These are phyloP conservation scores for Anguilla pacifica DNA, from an alignment of 2,797 vertebrate species.

Conservation along the genomic window DNA sequence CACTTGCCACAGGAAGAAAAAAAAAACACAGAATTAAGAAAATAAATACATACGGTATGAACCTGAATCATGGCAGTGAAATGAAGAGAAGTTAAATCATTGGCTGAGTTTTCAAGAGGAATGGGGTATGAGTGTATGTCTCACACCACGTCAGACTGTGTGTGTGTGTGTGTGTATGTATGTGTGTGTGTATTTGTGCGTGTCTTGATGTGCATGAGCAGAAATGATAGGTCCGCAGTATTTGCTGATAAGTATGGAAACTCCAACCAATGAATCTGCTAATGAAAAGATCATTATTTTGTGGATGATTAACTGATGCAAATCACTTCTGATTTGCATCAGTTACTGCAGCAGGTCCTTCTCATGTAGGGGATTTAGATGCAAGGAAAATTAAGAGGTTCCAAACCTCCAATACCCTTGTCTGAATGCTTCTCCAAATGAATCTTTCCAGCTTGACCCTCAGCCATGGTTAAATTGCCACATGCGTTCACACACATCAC, in stretches of 20 bases:
- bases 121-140: slow-evolving; percentile 23
- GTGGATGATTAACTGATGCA: background rate
- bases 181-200: slow-evolving; percentile 34
- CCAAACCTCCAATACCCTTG: background rate
- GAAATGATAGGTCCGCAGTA: background rate
- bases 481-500: background rate
- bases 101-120: slow-evolving; percentile 52
- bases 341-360: background rate
- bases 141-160: slow-evolving; percentile 5
- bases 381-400: background rate
- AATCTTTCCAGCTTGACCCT: background rate
- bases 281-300: no score
- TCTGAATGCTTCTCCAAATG: background rate
- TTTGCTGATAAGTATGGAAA: background rate
- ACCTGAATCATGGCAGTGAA: slow-evolving; percentile 57
- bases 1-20: slow-evolving; percentile 52
- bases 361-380: background rate
- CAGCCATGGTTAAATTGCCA: background rate
- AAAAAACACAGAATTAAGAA: slow-evolving; percentile 40
- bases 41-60: slow-evolving; percentile 59
- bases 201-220: slow-evolving; percentile 12
- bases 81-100: slow-evolving; percentile 47
- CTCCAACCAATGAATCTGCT: background rate
- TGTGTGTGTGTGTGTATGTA: slow-evolving; percentile 28
- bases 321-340: background rate